phyloP scores from a whole-genome alignment of 2,113 vertebrate species.

The Serinus canaria region DNA sequence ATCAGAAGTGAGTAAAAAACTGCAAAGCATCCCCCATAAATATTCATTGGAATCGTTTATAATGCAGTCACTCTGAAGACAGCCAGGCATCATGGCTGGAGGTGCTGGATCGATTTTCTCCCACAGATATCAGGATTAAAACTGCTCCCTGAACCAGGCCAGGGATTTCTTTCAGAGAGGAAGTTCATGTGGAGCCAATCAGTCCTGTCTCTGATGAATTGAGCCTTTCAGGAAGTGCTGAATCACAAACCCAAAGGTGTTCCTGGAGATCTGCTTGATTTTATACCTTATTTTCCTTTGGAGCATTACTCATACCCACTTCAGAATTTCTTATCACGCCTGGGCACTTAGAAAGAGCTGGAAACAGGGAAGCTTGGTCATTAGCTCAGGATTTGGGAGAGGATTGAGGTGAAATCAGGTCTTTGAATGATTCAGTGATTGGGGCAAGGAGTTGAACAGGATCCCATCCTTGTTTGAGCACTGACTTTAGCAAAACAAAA shows the following conservation, averaged over 20 bases:
- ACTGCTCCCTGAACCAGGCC: background rate
- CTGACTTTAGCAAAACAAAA: background rate
- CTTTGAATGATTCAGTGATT: background rate
- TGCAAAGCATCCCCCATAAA: constrained; percentile 34
- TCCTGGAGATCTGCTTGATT: background rate
- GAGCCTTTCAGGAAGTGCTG: constrained; percentile 20
- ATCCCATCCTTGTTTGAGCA: background rate
- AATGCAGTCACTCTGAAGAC: constrained; percentile 2
- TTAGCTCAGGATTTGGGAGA: background rate
- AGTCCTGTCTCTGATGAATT: background rate
- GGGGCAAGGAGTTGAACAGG: background rate
- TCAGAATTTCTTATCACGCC: background rate
- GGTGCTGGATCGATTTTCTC: constrained; percentile 39
- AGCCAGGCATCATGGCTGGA: constrained; percentile 17
- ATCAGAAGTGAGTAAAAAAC: constrained; percentile 41
- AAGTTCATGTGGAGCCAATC: constrained; percentile 29
- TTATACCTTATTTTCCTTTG: background rate
- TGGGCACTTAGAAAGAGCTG: background rate
- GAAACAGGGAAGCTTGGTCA: background rate
- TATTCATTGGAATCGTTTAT: constrained; percentile 16
- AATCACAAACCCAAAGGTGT: background rate
- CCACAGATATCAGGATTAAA: constrained; percentile 24
- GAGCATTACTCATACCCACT: background rate
- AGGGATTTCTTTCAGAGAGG: constrained; percentile 17
- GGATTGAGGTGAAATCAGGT: background rate